Conservation (phyloP, 2,113 vertebrate species). For the Castor canadensis region DNA sequence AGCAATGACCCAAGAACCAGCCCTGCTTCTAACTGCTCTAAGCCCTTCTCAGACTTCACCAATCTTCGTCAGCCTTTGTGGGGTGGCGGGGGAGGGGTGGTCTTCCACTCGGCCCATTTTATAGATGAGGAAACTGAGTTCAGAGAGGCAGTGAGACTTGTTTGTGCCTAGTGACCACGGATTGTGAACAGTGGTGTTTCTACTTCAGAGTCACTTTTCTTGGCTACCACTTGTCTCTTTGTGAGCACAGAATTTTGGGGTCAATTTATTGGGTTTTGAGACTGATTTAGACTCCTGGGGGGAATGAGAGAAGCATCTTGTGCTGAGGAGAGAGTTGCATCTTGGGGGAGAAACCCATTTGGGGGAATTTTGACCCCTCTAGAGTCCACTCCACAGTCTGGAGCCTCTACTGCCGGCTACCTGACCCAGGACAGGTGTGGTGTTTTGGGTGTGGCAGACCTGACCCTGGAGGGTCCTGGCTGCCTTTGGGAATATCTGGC, state of each 20-base stretch:
- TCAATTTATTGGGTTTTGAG: not conserved
- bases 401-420: not conserved
- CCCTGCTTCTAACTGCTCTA: fast-evolving
- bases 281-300: not conserved
- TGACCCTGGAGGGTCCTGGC: fast-evolving
- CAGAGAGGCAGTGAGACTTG: not conserved
- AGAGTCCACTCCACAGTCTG: fast-evolving
- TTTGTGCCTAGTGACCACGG: not conserved
- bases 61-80: fast-evolving
- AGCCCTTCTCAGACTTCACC: not conserved
- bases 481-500: not conserved
- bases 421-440: not conserved
- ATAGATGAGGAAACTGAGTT: not conserved
- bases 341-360: not conserved
- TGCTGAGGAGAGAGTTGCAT: not conserved
- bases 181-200: fast-evolving
- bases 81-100: not conserved
- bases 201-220: not conserved
- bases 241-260: not conserved
- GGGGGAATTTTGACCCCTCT: not conserved
- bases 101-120: not conserved
- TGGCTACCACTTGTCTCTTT: fast-evolving
- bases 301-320: not conserved
- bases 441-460: fast-evolving
- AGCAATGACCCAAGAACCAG: fast-evolving